Base-by-base conservation (phyloP, 2,797 vertebrate genomes). In the Cossypha heuglini region DNA sequence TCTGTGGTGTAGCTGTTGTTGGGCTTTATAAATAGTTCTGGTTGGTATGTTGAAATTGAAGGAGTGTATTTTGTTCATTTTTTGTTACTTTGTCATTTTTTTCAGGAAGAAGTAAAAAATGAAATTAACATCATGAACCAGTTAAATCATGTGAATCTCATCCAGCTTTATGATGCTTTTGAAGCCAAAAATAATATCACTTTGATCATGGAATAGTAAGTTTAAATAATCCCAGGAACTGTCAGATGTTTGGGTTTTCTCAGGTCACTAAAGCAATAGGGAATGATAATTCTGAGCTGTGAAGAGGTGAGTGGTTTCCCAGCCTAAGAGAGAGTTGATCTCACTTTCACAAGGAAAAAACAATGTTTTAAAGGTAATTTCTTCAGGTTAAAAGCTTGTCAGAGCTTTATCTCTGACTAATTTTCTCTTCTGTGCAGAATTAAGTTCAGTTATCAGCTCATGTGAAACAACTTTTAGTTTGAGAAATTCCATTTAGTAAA, bases 61-160 rank as follows among this genome's bases (percentile, higher is more conserved):
- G 19, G 52, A 51, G 9, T 0, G 0, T 24, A 3, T 59, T 86
- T 84, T 35, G 24, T n/a, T 94, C 6, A 22, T 57, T 68, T 83
- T 86, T 83, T 83, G 20, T 68, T 46, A 2, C 24, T 48, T 82
- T 48, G 7, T 40, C 79, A 1, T 40, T 35, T 91, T 62, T 94
- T 97, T 51, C 93, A 99, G 99, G 99, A 99, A 69, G 98, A 99
- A 76, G 98, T 99, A 46, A 99, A 98, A 97, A 99, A 99, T 71
- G 99, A 99, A 97, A 98, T 99, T 64, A 98, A 97, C 52, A 96
- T 99, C 42, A 99, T 99, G 99, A 99, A 99, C 96, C 99, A 99
- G 85, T 95, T 99, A 52, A 98, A 98, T 90, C 99, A 99, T 0
- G 98, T 98, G 87, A 99, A 99, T 95, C 93, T 99, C 91, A 98